phyloP scores from a whole-genome alignment of 2,888 invertebrate genomes.

The Cephus rjabovi region DNA sequence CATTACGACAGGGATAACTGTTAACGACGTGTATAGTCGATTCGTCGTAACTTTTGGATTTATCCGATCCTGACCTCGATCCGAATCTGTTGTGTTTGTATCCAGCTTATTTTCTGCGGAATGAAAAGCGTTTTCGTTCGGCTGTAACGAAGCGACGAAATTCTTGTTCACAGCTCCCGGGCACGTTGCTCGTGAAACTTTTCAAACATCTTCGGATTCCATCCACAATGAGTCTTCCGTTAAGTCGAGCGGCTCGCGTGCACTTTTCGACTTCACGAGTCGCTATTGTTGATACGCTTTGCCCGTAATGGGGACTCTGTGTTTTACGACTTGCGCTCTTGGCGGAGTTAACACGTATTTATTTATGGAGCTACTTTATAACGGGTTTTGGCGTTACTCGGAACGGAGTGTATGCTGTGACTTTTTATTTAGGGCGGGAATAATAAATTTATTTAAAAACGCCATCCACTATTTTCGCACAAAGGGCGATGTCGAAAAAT shows the following conservation, averaged over 20 bases:
- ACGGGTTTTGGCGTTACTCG: not conserved
- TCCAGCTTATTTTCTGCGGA: not conserved
- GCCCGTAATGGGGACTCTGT: not conserved
- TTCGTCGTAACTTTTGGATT: not conserved
- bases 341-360: not conserved
- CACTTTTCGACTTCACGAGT: not conserved
- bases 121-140: not conserved
- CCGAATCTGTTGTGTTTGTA: not conserved
- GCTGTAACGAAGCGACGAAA: not conserved
- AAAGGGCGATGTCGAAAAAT: no score
- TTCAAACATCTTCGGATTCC: not conserved
- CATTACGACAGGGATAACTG: no score
- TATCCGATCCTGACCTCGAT: not conserved
- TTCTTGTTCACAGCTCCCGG: not conserved
- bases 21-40: not conserved
- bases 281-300: not conserved
- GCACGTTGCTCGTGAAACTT: not conserved
- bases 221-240: not conserved
- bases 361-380: not conserved
- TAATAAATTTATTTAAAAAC: not conserved
- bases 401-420: not conserved
- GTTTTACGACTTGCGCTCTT: not conserved
- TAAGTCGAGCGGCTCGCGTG: not conserved
- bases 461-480: not conserved
- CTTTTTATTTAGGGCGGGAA: not conserved